A percentile compares a stretch with the other conserved stretches of the same genome.
Evolutionary conservation across 2,113 vertebrate species (phyloP).

Genomic region (Silurus meridionalis): DNA sequence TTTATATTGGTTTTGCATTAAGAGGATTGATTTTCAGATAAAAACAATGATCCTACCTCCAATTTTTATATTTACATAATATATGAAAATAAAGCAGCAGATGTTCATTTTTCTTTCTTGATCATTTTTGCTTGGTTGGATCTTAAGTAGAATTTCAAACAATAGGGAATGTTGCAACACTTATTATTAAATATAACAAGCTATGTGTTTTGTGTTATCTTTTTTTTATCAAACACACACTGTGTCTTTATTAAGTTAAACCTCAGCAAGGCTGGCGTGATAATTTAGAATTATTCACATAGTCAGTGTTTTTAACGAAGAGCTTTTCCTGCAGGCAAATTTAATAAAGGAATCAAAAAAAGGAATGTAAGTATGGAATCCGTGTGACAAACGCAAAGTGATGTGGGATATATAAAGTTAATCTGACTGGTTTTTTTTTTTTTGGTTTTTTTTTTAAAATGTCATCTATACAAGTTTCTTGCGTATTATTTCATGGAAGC

Average conservation of each 20-base stretch:
- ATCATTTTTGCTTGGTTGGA: not conserved
- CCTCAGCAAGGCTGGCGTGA: conserved; percentile 9
- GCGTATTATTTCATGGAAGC: not conserved
- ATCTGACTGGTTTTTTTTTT: too few species aligned
- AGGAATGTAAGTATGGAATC: conserved; percentile 11
- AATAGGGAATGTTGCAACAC: not conserved
- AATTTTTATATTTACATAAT: too few species aligned
- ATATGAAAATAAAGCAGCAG: not conserved
- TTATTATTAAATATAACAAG: not conserved
- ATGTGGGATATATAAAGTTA: not conserved
- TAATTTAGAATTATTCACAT: conserved; percentile 24
- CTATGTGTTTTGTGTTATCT: not conserved
- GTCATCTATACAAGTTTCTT: not conserved
- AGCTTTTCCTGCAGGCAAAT: conserved; percentile 13
- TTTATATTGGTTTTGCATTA: too few species aligned
- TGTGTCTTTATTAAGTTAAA: conserved; percentile 14
- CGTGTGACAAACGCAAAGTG: not conserved
- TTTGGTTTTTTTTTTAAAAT: not conserved
- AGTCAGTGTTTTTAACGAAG: not conserved
- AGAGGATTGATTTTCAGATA: too few species aligned
- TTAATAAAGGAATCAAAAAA: conserved; percentile 21
- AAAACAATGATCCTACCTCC: too few species aligned
- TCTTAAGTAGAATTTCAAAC: not conserved
- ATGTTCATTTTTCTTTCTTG: not conserved
- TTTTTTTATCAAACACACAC: not conserved